Conservation (phyloP, 2,113 vertebrate species). For the Neodontobutis hainanensis region DNA sequence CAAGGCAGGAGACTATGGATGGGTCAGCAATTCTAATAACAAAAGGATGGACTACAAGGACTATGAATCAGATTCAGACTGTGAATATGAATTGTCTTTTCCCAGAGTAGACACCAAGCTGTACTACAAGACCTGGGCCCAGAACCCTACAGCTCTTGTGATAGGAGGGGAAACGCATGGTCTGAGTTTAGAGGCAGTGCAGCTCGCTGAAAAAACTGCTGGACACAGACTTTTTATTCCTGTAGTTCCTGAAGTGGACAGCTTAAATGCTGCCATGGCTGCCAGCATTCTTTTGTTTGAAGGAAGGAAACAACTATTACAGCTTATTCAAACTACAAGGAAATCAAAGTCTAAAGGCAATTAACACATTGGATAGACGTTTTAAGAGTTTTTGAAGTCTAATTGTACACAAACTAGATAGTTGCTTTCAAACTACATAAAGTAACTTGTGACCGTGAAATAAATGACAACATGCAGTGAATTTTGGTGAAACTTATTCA, state of each 20-base stretch:
- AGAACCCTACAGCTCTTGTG: slow-evolving; percentile 81
- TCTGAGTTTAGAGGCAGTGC: slow-evolving; percentile 82
- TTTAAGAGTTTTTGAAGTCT: slow-evolving; percentile 25
- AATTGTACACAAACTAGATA: background rate
- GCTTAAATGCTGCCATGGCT: slow-evolving; percentile 90
- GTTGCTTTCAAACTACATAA: background rate
- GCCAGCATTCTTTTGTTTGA: slow-evolving; percentile 91
- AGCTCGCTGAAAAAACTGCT: slow-evolving; percentile 77
- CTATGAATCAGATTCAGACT: slow-evolving; percentile 39
- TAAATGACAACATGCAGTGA: too few relatives aligned
- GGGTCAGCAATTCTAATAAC: slow-evolving; percentile 57
- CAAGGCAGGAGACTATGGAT: slow-evolving; percentile 69
- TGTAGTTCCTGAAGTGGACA: slow-evolving; percentile 82
- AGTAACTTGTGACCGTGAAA: too few relatives aligned
- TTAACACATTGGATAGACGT: too few relatives aligned
- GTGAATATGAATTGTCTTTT: slow-evolving; percentile 37
- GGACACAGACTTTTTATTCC: slow-evolving; percentile 86
- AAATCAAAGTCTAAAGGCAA: slow-evolving; percentile 33
- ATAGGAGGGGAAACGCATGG: slow-evolving; percentile 88
- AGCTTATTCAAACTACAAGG: slow-evolving; percentile 38
- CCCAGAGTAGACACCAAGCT: slow-evolving; percentile 72
- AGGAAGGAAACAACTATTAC: slow-evolving; percentile 83
- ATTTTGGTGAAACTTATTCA: too few relatives aligned
- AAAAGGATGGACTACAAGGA: slow-evolving; percentile 50
- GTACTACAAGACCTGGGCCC: slow-evolving; percentile 84